Percentiles rank a stretch among this genome's conserved stretches.
Evolutionary conservation across 2,888 invertebrate genomes (phyloP).

Genomic region (Pristionchus fissidentatus): DNA sequence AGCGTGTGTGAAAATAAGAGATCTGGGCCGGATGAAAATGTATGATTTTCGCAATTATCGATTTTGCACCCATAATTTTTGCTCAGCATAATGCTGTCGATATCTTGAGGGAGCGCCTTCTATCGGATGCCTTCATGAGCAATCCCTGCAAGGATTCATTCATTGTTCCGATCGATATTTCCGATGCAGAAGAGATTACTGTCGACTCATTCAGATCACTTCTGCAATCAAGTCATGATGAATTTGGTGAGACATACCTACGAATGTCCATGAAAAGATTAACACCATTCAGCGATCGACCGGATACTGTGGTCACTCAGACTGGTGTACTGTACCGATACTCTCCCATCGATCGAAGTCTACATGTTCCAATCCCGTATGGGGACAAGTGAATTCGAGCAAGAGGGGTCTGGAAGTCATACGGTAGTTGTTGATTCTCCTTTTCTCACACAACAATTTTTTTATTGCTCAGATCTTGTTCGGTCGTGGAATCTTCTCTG

Average conservation of each 20-base stretch:
- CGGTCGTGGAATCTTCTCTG: background rate
- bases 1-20: too few relatives aligned
- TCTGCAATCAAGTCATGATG: background rate
- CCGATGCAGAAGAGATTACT: background rate
- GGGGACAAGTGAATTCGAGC: background rate
- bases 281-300: background rate
- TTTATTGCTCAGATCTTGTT: background rate
- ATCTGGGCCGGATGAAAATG: too few relatives aligned
- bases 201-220: slow-evolving; percentile 1
- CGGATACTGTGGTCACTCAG: background rate
- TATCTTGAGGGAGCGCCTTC: background rate
- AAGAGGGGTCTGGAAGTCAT: background rate
- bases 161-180: slow-evolving; percentile 27
- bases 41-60: too few relatives aligned
- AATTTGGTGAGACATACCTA: background rate
- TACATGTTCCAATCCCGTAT: background rate
- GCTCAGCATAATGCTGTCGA: background rate
- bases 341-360: background rate
- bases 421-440: background rate
- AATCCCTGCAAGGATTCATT: slow-evolving; percentile 31
- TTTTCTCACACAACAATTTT: background rate
- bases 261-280: background rate
- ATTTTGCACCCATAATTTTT: too few relatives aligned
- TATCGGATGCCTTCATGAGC: slow-evolving; percentile 31
- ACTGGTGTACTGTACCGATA: slow-evolving; percentile 13